These are phyloP conservation scores for Phrixothrix hirtus DNA, from an alignment of 2,888 invertebrate species.

Conservation along the genomic window DNA sequence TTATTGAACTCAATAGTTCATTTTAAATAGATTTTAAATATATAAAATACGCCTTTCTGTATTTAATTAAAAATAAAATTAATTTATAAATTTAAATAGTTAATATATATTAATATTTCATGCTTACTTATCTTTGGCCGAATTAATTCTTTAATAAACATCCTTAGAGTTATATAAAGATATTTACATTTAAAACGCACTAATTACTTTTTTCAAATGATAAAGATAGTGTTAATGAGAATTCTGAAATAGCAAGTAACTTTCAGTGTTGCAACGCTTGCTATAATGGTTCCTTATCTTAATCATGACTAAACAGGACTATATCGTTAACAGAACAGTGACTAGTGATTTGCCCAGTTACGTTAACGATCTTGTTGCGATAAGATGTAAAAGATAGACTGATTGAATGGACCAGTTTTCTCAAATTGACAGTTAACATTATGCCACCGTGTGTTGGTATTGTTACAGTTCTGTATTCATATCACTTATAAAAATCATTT, in stretches of 20 bases:
- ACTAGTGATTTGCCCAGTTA: conserved; percentile 32
- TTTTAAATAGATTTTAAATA: too few relatives aligned
- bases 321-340: conserved; percentile 17
- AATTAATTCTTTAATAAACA: too few relatives aligned
- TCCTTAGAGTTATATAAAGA: too few relatives aligned
- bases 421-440: conserved; percentile 27
- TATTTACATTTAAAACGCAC: too few relatives aligned
- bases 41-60: too few relatives aligned
- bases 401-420: conserved; percentile 31
- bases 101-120: too few relatives aligned
- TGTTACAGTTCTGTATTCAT: background rate
- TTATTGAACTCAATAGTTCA: too few relatives aligned
- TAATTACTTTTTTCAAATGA: background rate
- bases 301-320: conserved; percentile 21
- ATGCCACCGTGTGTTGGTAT: conserved; percentile 8
- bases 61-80: too few relatives aligned
- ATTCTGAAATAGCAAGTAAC: conserved; percentile 9
- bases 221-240: background rate
- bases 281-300: conserved; percentile 16
- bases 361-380: conserved; percentile 34
- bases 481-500: background rate
- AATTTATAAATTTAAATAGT: too few relatives aligned
- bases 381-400: conserved; percentile 33
- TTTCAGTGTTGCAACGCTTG: conserved; percentile 12
- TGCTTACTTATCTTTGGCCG: too few relatives aligned